Conservation (phyloP, 2,113 vertebrate genomes). For the Notechis scutatus region DNA sequence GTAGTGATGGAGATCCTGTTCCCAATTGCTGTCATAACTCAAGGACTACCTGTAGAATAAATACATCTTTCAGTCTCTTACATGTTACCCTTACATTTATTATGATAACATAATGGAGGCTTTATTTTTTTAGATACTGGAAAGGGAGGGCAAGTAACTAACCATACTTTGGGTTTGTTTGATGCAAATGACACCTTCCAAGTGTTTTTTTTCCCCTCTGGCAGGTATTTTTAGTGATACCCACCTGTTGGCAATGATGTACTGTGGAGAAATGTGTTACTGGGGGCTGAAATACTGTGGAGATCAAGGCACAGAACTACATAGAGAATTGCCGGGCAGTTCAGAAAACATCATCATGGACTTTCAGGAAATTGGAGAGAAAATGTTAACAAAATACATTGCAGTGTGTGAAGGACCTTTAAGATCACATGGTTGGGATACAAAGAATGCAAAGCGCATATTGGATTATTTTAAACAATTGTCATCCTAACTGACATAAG, state of each 20-base stretch:
- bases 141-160: neutral
- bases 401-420: constrained; percentile 87
- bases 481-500: constrained; percentile 14
- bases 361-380: constrained; percentile 89
- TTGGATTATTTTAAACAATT: constrained; percentile 78
- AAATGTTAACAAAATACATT: constrained; percentile 86
- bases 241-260: constrained; percentile 89
- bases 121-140: neutral
- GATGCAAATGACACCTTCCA: neutral
- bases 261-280: constrained; percentile 96
- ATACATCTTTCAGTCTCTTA: neutral
- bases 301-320: neutral
- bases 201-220: neutral
- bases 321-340: constrained; percentile 32
- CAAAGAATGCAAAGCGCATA: constrained; percentile 87
- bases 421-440: constrained; percentile 90
- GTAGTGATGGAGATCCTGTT: neutral
- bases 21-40: neutral
- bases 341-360: constrained; percentile 71
- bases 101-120: neutral
- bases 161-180: neutral
- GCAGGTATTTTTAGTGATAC: constrained; percentile 86
- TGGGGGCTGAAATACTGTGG: constrained; percentile 86
- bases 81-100: neutral
- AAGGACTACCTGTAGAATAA: neutral